Evolutionary conservation across 1,140 invertebrate genomes (phyloP), one percentile per base, ranked within the genome.

Genomic region (Megalonaias nervosa): DNA sequence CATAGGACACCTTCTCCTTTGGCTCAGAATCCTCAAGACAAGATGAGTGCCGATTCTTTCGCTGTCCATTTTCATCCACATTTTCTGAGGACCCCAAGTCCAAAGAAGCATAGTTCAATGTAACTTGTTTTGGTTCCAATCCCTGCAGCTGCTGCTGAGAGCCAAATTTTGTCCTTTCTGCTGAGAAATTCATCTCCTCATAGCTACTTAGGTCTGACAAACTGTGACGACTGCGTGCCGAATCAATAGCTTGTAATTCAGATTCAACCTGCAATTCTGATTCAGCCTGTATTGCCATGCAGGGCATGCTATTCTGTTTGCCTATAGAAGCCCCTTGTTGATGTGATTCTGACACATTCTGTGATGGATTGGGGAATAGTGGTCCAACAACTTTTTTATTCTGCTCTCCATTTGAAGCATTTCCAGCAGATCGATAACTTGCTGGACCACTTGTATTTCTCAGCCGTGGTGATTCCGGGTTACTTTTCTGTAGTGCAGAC

Each of bases 281-380:
- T 17, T 67, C 31, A 17, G 6, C 31, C 16, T 62, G 75, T n/a
- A 77, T 59, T 13, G 26, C 73, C 75, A 77, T 72, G 56, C 75
- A 77, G 15, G 75, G 75, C 75, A 77, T 77, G 38, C 75, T 77
- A 21, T 71, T 71, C 61, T 71, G 70, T 67, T 77, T 77, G 21
- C 57, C 38, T 60, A 72, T 57, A 26, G 72, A 65, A 31, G 57
- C 64, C 6, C 21, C 56, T 0, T 62, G 55, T 26, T n/a, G n/a
- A 19, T 17, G 21, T 15, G 75, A 71, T 31, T 77, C 75, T n/a
- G 73, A 55, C 14, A 21, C 57, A 5, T 15, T 56, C n/a, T 21
- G 55, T 3, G 70, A 72, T 48, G 57, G 19, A 13, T 26, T 14
- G 16, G n/a, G 31, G 16, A 19, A 16, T 23, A 15, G 5, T 55